Evolutionary conservation across 2,113 vertebrate species (phyloP).

Genomic region (Rhodinocichla rosea): DNA sequence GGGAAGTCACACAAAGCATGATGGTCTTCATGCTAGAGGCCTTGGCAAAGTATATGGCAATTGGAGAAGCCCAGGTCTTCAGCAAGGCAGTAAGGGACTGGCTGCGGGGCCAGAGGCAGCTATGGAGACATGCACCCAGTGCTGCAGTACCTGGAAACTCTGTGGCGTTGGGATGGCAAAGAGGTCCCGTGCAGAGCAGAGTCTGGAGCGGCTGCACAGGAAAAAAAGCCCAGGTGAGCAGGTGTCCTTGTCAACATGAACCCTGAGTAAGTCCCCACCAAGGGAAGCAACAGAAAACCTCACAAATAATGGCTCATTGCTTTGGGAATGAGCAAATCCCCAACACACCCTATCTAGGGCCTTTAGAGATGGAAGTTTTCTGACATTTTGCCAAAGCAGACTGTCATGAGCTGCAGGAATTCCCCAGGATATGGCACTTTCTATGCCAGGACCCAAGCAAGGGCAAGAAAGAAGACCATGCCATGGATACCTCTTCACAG

Average conservation of each 20-base stretch:
- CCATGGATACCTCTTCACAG: conserved; percentile 81
- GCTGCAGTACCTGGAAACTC: conserved; percentile 83
- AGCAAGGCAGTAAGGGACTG: neutral
- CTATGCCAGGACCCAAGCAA: neutral
- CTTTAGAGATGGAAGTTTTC: neutral
- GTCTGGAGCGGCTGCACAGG: conserved; percentile 75
- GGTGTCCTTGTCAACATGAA: neutral
- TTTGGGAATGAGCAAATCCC: neutral
- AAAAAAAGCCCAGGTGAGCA: neutral
- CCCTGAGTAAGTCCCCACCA: neutral
- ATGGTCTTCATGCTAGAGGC: neutral
- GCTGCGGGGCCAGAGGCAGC: neutral
- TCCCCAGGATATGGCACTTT: neutral
- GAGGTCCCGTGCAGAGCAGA: conserved; percentile 64
- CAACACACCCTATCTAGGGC: neutral
- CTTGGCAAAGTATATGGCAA: accelerated
- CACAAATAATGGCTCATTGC: neutral
- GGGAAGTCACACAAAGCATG: neutral
- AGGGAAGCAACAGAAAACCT: neutral
- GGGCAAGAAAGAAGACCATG: neutral
- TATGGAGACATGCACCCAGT: accelerated
- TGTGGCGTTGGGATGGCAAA: conserved; percentile 70
- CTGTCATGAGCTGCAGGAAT: neutral
- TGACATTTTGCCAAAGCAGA: neutral
- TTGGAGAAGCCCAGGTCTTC: neutral